Evolutionary conservation across 2,797 vertebrate genomes (phyloP).

Genomic region (Darevskia nairensis): DNA sequence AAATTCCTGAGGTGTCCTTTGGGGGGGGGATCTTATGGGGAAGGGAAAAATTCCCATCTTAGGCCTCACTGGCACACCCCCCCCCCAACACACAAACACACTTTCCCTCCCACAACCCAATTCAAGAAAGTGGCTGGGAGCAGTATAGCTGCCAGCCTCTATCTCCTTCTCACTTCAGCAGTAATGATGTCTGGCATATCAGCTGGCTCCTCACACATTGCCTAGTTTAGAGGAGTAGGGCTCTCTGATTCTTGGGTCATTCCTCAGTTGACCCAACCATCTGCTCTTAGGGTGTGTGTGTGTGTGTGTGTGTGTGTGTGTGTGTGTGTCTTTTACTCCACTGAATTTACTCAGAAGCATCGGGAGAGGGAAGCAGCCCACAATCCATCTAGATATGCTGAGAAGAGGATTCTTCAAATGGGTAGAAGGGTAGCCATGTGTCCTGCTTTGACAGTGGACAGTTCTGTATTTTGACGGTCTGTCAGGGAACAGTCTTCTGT

Average conservation of each 20-base stretch:
- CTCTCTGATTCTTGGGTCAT: background rate
- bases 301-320: no score
- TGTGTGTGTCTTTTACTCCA: background rate
- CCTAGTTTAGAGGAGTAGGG: background rate
- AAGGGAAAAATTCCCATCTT: background rate
- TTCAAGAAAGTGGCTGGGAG: background rate
- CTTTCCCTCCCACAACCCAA: background rate
- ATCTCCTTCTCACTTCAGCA: background rate
- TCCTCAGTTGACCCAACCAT: background rate
- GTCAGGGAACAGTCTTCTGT: no score
- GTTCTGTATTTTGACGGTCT: no score
- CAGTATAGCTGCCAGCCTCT: background rate
- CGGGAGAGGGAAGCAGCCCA: no score
- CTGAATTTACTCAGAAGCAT: background rate
- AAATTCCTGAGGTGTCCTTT: slow-evolving; percentile 31
- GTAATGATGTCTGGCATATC: no score
- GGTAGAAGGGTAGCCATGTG: no score
- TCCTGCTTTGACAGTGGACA: no score
- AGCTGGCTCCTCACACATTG: background rate
- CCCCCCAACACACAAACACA: background rate
- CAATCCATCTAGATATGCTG: no score
- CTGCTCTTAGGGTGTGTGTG: no score
- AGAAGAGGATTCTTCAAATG: no score
- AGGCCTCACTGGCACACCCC: no score
- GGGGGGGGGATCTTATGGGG: background rate